Conservation (phyloP, 2,888 invertebrate genomes). For the Anthophora plumipes region DNA sequence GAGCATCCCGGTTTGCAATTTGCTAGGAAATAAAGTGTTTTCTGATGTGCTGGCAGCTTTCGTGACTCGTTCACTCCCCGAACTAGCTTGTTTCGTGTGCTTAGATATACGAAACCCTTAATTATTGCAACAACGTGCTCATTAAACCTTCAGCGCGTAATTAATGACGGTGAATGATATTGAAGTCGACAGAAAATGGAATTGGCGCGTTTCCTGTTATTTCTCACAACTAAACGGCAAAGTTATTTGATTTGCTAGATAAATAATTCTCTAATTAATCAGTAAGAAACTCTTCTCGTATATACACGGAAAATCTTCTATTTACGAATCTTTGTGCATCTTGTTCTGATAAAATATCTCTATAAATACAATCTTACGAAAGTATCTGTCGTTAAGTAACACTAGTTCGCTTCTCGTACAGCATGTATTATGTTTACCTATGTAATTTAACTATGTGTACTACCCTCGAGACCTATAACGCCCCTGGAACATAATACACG, state of each 20-base stretch:
- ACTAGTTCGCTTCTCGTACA: constrained; percentile 3
- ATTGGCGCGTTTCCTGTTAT: background rate
- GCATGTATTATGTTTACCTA: constrained; percentile 4
- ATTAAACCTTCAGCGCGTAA: background rate
- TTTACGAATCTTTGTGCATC: too few relatives aligned
- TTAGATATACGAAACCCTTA: background rate
- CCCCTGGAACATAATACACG: background rate
- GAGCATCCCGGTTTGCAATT: background rate
- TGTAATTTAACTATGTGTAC: constrained; percentile 14
- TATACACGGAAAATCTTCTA: too few relatives aligned
- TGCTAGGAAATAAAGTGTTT: background rate
- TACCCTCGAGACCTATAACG: constrained; percentile 11
- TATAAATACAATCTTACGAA: constrained; percentile 3
- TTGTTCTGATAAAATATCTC: background rate
- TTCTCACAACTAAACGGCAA: background rate
- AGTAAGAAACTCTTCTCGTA: too few relatives aligned
- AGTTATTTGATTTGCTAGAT: too few relatives aligned
- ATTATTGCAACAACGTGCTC: background rate
- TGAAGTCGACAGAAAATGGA: background rate
- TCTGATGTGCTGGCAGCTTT: background rate
- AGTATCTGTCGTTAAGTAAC: constrained; percentile 9
- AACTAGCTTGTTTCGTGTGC: background rate
- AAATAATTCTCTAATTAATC: too few relatives aligned
- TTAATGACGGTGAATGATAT: background rate
- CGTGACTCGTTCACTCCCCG: background rate